A percentile compares a stretch with the other conserved stretches of the same genome.
Conservation (phyloP, 2,797 vertebrate genomes). For the Crenichthys baileyi region DNA sequence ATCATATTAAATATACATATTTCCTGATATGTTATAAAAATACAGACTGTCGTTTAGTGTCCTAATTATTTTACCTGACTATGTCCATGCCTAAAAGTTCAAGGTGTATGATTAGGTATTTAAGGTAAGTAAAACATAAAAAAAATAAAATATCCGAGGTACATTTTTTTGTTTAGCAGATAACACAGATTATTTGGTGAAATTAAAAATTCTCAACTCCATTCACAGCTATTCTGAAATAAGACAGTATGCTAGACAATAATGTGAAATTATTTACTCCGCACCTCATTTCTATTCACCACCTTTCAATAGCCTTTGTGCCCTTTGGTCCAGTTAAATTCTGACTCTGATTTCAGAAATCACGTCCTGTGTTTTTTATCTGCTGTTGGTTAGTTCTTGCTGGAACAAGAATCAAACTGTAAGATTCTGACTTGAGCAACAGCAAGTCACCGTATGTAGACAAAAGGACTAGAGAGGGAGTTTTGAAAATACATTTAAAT, state of each 20-base stretch:
- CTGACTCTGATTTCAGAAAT: constrained; percentile 13
- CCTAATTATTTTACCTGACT: no score
- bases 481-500: constrained; percentile 16
- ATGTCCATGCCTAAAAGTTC: no score
- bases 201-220: not conserved
- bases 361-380: constrained; percentile 11
- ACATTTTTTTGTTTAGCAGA: not conserved
- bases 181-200: not conserved
- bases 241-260: no score
- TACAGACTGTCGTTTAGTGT: no score
- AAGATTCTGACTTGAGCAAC: constrained; percentile 27
- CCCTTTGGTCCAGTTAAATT: constrained; percentile 30
- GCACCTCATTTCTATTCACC: not conserved
- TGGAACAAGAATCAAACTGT: constrained; percentile 22
- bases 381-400: constrained; percentile 19
- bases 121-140: not conserved
- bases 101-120: no score
- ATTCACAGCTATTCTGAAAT: no score
- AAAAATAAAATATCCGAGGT: not conserved
- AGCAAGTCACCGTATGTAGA: constrained; percentile 3
- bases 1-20: no score
- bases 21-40: no score
- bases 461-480: not conserved
- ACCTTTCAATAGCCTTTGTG: not conserved
- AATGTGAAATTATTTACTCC: not conserved